Evolutionary conservation across 1,140 invertebrate genomes (phyloP), one percentile per base, ranked within the genome.

Genomic region (Drosophila ogumai): DNA sequence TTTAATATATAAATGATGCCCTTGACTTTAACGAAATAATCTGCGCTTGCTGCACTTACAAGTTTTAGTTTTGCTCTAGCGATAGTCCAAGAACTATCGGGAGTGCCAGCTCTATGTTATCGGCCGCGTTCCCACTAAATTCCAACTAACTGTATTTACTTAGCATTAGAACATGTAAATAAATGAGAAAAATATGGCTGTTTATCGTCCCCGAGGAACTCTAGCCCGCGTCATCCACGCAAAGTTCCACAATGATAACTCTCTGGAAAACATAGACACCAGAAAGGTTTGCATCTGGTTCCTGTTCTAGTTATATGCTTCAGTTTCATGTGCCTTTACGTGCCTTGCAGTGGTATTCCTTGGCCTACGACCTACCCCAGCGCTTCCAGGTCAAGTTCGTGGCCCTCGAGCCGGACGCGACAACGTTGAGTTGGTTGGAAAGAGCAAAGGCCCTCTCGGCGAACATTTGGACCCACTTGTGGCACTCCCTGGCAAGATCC

Each of bases 381-480:
- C 81, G 43, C 17, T 81, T 94, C 34, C 82, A 91, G 52, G 65
- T 74, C 1, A 93, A 91, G 73, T 96, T 96, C 92, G 79, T 96
- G 22, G 93, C 94, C 52, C 92, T 95, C 9, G 69, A 87, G n/a
- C 93, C 94, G 17, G 96, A 97, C 92, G 85, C 93, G 22, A 95
- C 95, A 25, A 96, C 96, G 1, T 85, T 94, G 40, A 64, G 93
- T 57, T 97, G 97, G 93, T 92, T 97, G 31, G 93, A 95, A 64
- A 91, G 94, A 38, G 95, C 96, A 52, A 94, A 94, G 80, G 93
- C 95, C 47, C 94, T 96, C 77, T 95, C 95, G 7, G 95, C 96
- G 54, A 95, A 94, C 92, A 91, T 96, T 72, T 94, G 96, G 82
- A 94, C 94, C 19, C 96, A 97, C 88, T 82, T 97, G 32, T 96